Evolutionary conservation across 2,888 invertebrate species (phyloP), one percentile per base, ranked within the genome.

Genomic region (Bimastos eiseni): DNA sequence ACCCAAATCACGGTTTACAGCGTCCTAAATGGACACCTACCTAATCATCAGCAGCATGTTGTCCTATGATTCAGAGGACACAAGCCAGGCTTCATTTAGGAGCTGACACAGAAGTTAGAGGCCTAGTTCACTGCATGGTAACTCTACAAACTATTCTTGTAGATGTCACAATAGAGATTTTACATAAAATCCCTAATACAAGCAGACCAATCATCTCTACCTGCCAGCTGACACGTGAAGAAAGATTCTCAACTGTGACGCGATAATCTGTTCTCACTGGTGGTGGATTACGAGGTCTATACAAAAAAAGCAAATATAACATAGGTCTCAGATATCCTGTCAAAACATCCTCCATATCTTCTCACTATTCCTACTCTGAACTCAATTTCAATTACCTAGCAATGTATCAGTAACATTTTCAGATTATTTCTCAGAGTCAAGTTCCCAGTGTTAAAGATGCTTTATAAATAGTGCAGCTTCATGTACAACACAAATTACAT

Each of bases 201-300:
- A 1, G n/a, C 6, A 70, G 70, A 70, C 70, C n/a, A n/a, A 70
- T 70, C 70, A 37, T 36, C 34, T 97, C 97, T 97, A 99, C 99
- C 98, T 99, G 99, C 99, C 99, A 99, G 96, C 98, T 98, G 95
- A 98, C 98, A 94, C 99, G 97, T 95, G 98, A 98, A 93, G 98
- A 99, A 93, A 99, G 96, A 96, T 99, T 99, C 96, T 99, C 99
- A 93, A 99, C 98, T 95, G 98, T 97, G 92, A 99, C 96, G 93
- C 99, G 97, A 95, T 98, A 96, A 41, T 99, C 98, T 93, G 99
- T 99, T 94, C 99, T 97, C 93, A 98, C 98, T 91, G 99, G 99
- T 93, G 99, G 98, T 93, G 44, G 90, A 88, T 89, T 91, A n/a
- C 91, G 90, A n/a, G 89, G 89, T 38, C 91, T 91, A 33, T 38